A percentile compares a stretch with the other conserved stretches of the same genome.
Conservation (phyloP, 2,113 vertebrate species). For the Leuciscus idus region DNA sequence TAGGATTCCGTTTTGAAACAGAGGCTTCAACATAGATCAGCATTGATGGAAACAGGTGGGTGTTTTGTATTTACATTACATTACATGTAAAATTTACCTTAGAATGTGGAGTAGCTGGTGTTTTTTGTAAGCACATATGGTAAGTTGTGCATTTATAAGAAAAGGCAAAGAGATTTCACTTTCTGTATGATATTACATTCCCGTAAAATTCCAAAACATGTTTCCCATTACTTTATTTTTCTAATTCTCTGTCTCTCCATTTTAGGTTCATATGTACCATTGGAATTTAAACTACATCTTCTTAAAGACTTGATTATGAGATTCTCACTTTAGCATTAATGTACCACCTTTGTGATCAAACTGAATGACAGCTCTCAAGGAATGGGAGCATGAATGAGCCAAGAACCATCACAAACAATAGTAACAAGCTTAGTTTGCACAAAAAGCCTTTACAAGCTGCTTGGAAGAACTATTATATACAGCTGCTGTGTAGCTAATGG, state of each 20-base stretch:
- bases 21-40: neutral
- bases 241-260: neutral
- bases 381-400: neutral
- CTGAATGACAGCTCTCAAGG: neutral
- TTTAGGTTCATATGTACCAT: neutral
- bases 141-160: neutral
- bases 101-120: neutral
- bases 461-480: too few relatives aligned
- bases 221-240: too few relatives aligned
- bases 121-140: neutral
- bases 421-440: too few relatives aligned
- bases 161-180: neutral
- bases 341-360: neutral
- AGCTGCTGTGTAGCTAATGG: too few relatives aligned
- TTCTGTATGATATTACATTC: neutral
- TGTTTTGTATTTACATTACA: neutral
- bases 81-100: neutral
- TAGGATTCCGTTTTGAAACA: neutral
- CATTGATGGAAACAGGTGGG: neutral
- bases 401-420: neutral
- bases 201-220: too few relatives aligned
- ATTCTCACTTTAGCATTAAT: neutral
- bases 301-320: neutral
- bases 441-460: too few relatives aligned
- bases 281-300: neutral